phyloP scores from a whole-genome alignment of 1,140 invertebrate species.

The Teleopsis dalmanni region DNA sequence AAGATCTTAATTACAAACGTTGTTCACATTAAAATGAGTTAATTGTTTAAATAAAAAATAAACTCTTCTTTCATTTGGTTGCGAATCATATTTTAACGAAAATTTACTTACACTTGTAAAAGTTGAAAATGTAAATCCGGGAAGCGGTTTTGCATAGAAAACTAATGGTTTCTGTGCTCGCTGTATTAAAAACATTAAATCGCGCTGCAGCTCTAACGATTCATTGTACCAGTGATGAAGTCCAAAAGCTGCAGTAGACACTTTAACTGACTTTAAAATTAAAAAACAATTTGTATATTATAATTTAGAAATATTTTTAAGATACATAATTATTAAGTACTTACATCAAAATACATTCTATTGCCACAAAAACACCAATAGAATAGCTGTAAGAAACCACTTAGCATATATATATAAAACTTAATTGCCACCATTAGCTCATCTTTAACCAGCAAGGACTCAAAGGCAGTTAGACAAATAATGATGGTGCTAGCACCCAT shows the following conservation, averaged over 20 bases:
- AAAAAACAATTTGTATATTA: neutral
- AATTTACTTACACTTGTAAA: conserved; percentile 25
- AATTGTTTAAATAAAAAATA: no score
- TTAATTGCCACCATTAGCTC: conserved; percentile 26
- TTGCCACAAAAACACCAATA: conserved; percentile 27
- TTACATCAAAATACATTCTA: conserved; percentile 22
- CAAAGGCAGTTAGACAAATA: conserved; percentile 29
- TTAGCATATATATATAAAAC: conserved; percentile 23
- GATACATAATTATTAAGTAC: neutral
- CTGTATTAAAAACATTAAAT: conserved; percentile 26
- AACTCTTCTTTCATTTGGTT: no score
- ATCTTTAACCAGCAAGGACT: conserved; percentile 21
- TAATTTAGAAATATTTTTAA: neutral
- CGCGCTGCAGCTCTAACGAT: conserved; percentile 18
- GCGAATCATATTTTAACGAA: neutral
- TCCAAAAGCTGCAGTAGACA: conserved; percentile 27
- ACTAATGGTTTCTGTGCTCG: conserved; percentile 25
- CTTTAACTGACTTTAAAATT: conserved; percentile 21
- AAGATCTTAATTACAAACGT: neutral
- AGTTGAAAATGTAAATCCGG: conserved; percentile 24
- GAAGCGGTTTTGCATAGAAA: conserved; percentile 23
- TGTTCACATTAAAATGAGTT: neutral
- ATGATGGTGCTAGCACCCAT: conserved; percentile 27
- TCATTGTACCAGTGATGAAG: conserved; percentile 25
- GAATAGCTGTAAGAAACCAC: conserved; percentile 26